These are phyloP conservation scores for Napeogenes inachia DNA, from an alignment of 2,888 invertebrate species.

Conservation along the genomic window DNA sequence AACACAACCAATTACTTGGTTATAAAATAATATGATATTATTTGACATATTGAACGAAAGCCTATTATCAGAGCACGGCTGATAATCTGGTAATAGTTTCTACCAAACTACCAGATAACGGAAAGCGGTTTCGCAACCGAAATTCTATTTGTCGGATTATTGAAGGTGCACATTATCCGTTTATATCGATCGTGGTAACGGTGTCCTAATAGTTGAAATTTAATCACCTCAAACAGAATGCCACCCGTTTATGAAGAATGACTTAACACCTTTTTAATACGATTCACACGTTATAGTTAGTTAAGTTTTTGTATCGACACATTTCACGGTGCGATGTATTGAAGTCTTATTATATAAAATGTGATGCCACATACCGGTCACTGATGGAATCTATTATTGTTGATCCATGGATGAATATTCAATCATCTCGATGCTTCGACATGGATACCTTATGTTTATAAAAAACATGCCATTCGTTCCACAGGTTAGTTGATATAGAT, in stretches of 20 bases:
- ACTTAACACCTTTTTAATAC: slow-evolving; percentile 77
- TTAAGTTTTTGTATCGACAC: slow-evolving; percentile 75
- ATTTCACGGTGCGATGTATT: slow-evolving; percentile 76
- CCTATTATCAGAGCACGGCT: neutral
- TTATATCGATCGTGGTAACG: slow-evolving; percentile 64
- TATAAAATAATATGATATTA: too few species aligned
- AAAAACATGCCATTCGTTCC: slow-evolving; percentile 52
- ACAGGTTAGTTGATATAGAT: slow-evolving; percentile 39
- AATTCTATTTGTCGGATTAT: slow-evolving; percentile 67
- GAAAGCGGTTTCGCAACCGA: slow-evolving; percentile 46
- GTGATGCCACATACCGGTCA: slow-evolving; percentile 71
- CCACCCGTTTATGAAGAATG: slow-evolving; percentile 76
- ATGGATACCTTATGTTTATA: slow-evolving; percentile 49
- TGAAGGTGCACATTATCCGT: slow-evolving; percentile 56
- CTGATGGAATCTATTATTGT: slow-evolving; percentile 76
- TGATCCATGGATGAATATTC: slow-evolving; percentile 76
- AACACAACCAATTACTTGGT: too few species aligned
- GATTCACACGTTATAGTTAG: slow-evolving; percentile 78
- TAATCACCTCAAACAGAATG: slow-evolving; percentile 77
- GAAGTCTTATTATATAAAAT: slow-evolving; percentile 76
- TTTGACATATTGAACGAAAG: neutral
- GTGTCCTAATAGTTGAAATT: slow-evolving; percentile 70
- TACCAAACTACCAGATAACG: slow-evolving; percentile 30
- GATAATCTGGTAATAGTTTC: slow-evolving; percentile 5
- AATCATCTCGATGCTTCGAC: slow-evolving; percentile 66